Evolutionary conservation across 2,888 invertebrate genomes (phyloP).

Genomic region (Lochmaea crataegi): DNA sequence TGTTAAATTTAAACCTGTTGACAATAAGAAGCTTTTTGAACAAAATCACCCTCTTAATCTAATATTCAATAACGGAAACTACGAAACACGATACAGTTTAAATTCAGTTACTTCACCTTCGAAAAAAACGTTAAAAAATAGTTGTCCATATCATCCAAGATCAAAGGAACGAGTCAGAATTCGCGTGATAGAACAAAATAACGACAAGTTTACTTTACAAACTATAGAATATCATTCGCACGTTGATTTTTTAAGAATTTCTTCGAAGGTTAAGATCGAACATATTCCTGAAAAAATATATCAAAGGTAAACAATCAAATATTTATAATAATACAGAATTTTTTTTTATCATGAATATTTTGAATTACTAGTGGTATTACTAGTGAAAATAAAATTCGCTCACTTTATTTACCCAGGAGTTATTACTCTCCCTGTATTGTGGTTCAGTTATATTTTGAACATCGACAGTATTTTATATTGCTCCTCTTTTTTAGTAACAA

Average conservation of each 20-base stretch:
- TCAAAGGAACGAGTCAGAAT: slow-evolving; percentile 39
- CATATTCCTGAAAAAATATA: not conserved
- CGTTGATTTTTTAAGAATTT: slow-evolving; percentile 46
- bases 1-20: not conserved
- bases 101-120: not conserved
- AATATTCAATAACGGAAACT: not conserved
- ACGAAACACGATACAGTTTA: not conserved
- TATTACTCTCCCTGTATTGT: not conserved
- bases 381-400: no score
- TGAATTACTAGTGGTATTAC: no score
- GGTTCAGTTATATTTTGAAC: not conserved
- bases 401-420: no score
- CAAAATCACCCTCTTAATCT: not conserved
- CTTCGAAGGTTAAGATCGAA: slow-evolving; percentile 32
- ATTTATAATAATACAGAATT: no score
- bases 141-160: not conserved
- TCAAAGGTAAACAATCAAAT: not conserved
- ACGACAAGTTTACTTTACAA: slow-evolving; percentile 41
- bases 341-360: no score
- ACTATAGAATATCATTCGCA: slow-evolving; percentile 46
- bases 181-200: slow-evolving; percentile 43
- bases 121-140: not conserved
- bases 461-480: not conserved
- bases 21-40: not conserved
- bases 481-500: not conserved